Evolutionary conservation across 2,888 invertebrate species (phyloP), one percentile per base, ranked within the genome.

Genomic region (Apeira syringaria): DNA sequence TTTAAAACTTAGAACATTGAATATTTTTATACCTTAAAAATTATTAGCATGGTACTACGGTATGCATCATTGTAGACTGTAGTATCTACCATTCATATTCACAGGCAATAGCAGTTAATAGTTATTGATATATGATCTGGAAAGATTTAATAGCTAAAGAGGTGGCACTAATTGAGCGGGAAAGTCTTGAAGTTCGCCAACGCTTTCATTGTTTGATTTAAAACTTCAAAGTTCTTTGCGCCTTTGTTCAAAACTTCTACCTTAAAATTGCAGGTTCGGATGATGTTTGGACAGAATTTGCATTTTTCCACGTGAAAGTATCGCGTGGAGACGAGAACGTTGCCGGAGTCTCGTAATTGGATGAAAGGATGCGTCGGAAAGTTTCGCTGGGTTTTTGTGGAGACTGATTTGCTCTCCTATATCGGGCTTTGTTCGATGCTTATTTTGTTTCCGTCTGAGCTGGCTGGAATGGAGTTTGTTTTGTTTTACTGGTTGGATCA

Each of bases 201-300:
- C 26, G 38, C 31, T 25, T 30, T 34, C 41, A 36, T 28, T 45
- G 38, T 32, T 42, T 50, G 43, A 50, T 47, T 46, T 40, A 42
- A 47, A 38, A 26, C 40, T 50, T 17, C 27, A 6, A 20, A 10
- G 36, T 17, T 39, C 34, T 47, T 39, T 25, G 36, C 39, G 29
- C 39, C 52, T 53, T 53, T 55, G 55, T 53, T 30, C 41, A 22
- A 10, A 36, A 51, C 41, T 48, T 24, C 9, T 28, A 35, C 42
- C 48, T 49, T 32, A 28, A 55, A 60, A 56, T 49, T 53, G 53
- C 54, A 47, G 47, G 46, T 32, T 50, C 39, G 41, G 38, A 30
- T 45, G 44, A 41, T 58, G 60, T 64, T 64, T 58, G 57, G 48
- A 31, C 38, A 46, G 41, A 47, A 59, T 63, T 63, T 60, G 63